These are phyloP conservation scores for Caiman crocodilus DNA, from an alignment of 2,797 vertebrate genomes.

Conservation along the genomic window DNA sequence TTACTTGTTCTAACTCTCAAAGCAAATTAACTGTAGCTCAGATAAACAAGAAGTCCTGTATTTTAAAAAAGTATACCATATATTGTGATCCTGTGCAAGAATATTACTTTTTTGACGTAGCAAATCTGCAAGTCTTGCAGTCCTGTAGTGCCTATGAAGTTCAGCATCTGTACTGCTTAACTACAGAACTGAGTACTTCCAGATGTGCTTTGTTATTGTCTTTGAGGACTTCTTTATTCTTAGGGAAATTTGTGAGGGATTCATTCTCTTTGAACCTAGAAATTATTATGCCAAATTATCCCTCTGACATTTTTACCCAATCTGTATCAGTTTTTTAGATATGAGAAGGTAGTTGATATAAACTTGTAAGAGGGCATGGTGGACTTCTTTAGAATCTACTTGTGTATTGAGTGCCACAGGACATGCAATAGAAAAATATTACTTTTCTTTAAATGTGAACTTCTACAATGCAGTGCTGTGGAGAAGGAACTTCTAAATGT, in stretches of 20 bases:
- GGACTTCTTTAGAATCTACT: neutral
- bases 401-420: neutral
- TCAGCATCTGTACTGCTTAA: conserved; percentile 13
- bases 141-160: conserved; percentile 42
- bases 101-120: neutral
- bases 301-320: conserved; percentile 5
- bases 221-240: conserved; percentile 52
- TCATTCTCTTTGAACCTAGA: conserved; percentile 25
- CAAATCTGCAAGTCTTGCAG: conserved; percentile 24
- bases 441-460: neutral
- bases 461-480: neutral
- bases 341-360: neutral
- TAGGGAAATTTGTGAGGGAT: conserved; percentile 1
- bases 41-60: conserved; percentile 12
- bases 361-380: neutral
- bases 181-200: conserved; percentile 39
- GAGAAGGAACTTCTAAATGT: too few relatives aligned
- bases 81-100: neutral
- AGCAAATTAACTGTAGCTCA: conserved; percentile 1
- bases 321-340: neutral
- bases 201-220: conserved; percentile 49
- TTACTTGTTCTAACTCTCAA: conserved; percentile 18
- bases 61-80: neutral
- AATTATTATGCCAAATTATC: neutral
- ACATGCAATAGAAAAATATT: neutral